These are phyloP conservation scores for Spodoptera litura DNA, from an alignment of 1,140 invertebrate genomes.

Conservation along the genomic window DNA sequence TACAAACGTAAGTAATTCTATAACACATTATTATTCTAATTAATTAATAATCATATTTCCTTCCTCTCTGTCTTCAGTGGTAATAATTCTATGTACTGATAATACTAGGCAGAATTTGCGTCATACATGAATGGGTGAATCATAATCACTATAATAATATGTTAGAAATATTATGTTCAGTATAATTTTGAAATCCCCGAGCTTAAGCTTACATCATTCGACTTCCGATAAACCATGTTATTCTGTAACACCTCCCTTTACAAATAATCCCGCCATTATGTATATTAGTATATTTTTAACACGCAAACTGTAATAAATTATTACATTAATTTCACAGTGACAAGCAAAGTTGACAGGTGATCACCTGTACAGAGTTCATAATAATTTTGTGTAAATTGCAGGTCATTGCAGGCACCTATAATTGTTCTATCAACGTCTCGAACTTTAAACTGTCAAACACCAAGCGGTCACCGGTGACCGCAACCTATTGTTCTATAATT, in stretches of 20 bases:
- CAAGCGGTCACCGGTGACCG: too few species aligned
- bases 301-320: neutral
- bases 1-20: too few species aligned
- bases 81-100: neutral
- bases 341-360: neutral
- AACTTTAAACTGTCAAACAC: too few species aligned
- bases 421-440: neutral
- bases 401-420: neutral
- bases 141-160: neutral
- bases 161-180: neutral
- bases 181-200: neutral
- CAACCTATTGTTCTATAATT: too few species aligned
- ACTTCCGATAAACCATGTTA: neutral
- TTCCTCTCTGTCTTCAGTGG: neutral
- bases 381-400: neutral
- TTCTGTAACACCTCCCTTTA: neutral
- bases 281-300: neutral
- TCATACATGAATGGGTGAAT: slow-evolving; percentile 24
- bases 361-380: neutral
- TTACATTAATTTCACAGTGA: neutral
- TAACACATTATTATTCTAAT: too few species aligned
- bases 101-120: neutral
- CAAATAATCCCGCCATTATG: neutral
- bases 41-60: slow-evolving; percentile 2
- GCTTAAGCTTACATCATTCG: slow-evolving; percentile 3